Evolutionary conservation across 2,797 vertebrate species (phyloP).

Genomic region (Dipus sagitta): DNA sequence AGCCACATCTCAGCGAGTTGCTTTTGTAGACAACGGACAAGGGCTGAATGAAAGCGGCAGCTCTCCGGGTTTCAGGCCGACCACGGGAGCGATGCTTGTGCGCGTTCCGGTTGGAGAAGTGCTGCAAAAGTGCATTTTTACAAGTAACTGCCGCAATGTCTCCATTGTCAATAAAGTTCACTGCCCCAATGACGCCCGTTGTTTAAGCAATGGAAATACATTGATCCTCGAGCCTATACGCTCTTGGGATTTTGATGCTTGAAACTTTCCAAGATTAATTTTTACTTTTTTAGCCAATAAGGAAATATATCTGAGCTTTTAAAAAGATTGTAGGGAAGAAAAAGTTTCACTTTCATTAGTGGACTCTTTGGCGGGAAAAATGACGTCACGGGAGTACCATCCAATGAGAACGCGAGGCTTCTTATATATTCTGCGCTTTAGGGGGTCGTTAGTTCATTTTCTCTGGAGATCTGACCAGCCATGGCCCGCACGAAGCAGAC

Average conservation of each 20-base stretch:
- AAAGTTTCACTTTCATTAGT: not conserved
- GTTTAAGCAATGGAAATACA: not conserved
- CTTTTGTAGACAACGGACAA: too few species aligned
- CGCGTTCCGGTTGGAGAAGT: not conserved
- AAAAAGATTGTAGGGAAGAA: not conserved
- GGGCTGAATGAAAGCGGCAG: too few species aligned
- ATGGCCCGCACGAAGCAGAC: constrained; percentile 96
- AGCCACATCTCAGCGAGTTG: too few species aligned
- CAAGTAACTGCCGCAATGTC: too few species aligned
- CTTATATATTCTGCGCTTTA: constrained; percentile 25
- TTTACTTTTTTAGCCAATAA: not conserved
- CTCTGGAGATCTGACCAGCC: fast-evolving
- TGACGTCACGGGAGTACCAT: not conserved
- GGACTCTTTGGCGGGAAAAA: not conserved
- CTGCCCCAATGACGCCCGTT: not conserved
- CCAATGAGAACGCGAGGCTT: constrained; percentile 34
- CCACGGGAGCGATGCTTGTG: not conserved
- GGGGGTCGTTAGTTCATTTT: fast-evolving
- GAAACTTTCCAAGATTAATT: not conserved
- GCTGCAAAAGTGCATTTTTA: not conserved
- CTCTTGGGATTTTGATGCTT: not conserved
- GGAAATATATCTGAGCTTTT: not conserved
- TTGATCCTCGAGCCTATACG: not conserved
- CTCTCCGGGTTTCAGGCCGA: too few species aligned
- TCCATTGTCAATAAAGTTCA: too few species aligned